These are phyloP conservation scores for Baccha elongata DNA, from an alignment of 2,888 invertebrate species.

Conservation along the genomic window DNA sequence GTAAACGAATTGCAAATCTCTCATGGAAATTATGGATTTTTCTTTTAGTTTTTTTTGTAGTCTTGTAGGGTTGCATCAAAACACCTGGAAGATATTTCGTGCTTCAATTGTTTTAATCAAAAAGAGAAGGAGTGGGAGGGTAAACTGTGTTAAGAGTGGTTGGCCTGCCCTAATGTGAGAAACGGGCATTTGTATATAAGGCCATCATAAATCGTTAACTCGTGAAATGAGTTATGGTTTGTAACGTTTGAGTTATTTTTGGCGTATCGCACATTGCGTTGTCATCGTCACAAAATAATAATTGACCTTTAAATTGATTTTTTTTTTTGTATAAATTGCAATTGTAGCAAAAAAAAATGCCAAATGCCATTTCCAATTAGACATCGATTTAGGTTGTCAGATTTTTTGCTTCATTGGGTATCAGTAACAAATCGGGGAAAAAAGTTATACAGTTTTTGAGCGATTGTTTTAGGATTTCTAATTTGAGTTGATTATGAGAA, in stretches of 20 bases:
- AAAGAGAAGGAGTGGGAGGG: neutral
- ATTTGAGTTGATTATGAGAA: too few relatives aligned
- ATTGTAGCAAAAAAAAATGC: neutral
- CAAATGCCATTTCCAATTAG: constrained; percentile 6
- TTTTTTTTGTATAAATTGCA: neutral
- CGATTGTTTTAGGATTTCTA: too few relatives aligned
- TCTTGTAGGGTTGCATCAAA: constrained; percentile 33
- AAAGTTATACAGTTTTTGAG: too few relatives aligned
- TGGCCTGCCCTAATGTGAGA: neutral
- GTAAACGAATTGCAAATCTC: constrained; percentile 6
- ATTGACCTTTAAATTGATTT: constrained; percentile 36
- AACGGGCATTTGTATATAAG: constrained; percentile 9
- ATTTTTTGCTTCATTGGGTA: constrained; percentile 1
- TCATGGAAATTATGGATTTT: constrained; percentile 30
- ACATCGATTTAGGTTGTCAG: neutral
- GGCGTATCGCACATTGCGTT: neutral
- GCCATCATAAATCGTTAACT: constrained; percentile 28
- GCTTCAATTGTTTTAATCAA: constrained; percentile 44
- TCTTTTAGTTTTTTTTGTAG: constrained; percentile 18
- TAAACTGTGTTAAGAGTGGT: neutral
- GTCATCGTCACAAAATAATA: neutral
- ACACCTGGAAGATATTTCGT: constrained; percentile 34
- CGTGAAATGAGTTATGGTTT: constrained; percentile 52
- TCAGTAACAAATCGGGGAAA: neutral
- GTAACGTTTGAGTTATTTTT: constrained; percentile 15